These are phyloP conservation scores for Gandaritis pyraliata DNA, from an alignment of 2,888 invertebrate species.

Conservation along the genomic window DNA sequence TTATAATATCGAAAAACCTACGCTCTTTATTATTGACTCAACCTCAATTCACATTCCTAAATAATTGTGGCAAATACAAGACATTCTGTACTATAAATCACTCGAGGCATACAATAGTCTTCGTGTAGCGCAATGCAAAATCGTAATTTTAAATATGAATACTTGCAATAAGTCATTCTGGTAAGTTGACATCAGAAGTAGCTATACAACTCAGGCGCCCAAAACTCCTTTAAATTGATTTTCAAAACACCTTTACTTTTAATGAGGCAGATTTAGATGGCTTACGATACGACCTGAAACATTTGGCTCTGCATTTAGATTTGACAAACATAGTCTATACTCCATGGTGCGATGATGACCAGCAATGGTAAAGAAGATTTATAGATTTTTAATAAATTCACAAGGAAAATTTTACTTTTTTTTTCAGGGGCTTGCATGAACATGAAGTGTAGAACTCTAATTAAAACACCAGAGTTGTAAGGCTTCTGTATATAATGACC, in stretches of 20 bases:
- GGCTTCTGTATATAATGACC: conserved; percentile 4
- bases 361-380: too few relatives aligned
- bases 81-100: conserved; percentile 42
- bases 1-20: conserved; percentile 3
- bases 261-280: too few relatives aligned
- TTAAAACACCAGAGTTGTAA: conserved; percentile 9
- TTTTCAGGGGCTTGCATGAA: too few relatives aligned
- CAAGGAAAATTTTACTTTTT: too few relatives aligned
- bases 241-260: too few relatives aligned
- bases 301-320: too few relatives aligned
- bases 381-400: too few relatives aligned
- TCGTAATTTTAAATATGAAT: conserved; percentile 42
- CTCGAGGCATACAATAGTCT: conserved; percentile 28
- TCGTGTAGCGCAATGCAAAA: conserved; percentile 39
- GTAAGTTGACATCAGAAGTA: conserved; percentile 20
- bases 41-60: conserved; percentile 26
- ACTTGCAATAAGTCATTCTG: conserved; percentile 35
- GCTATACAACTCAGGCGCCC: conserved; percentile 8
- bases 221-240: neutral
- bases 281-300: too few relatives aligned
- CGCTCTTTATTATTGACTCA: conserved; percentile 22
- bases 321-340: too few relatives aligned
- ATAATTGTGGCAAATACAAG: conserved; percentile 37
- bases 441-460: conserved; percentile 7
- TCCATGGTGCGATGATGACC: too few relatives aligned